These are phyloP conservation scores for Notodonta dromedarius DNA, from an alignment of 2,888 invertebrate species.

Conservation along the genomic window DNA sequence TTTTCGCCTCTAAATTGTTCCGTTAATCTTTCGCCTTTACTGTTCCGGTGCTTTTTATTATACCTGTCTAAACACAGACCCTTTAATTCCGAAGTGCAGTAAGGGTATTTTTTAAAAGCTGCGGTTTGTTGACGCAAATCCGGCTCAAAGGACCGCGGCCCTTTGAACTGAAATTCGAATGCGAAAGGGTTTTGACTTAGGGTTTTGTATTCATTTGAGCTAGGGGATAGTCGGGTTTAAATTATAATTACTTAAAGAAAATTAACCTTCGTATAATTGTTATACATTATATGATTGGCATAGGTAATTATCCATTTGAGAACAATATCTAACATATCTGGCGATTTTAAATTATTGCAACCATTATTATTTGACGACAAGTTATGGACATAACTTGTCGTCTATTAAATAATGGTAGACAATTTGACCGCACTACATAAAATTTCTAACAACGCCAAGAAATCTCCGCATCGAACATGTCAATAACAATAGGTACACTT, in stretches of 20 bases:
- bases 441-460: constrained; percentile 34
- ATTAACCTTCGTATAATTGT: too few species aligned
- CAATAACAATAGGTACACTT: constrained; percentile 58
- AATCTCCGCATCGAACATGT: constrained; percentile 42
- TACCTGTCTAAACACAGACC: constrained; percentile 20
- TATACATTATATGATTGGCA: too few species aligned
- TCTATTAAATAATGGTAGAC: too few species aligned
- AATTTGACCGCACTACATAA: neutral
- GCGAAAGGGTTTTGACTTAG: neutral
- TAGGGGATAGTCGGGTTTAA: neutral
- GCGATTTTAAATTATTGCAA: neutral
- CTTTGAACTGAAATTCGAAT: neutral
- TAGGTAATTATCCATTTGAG: too few species aligned
- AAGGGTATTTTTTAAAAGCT: constrained; percentile 23
- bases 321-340: neutral
- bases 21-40: constrained; percentile 40
- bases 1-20: constrained; percentile 41
- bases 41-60: constrained; percentile 26
- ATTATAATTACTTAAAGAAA: too few species aligned
- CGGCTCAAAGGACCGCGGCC: constrained; percentile 11
- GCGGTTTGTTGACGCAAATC: constrained; percentile 28
- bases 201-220: neutral
- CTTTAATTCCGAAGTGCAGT: constrained; percentile 24
- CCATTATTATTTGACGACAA: too few species aligned
- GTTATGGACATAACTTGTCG: too few species aligned